A percentile compares a stretch with the other conserved stretches of the same genome.
These are phyloP conservation scores for Vulpes ferrilata DNA, from an alignment of 2,113 vertebrate species.

Conservation along the genomic window DNA sequence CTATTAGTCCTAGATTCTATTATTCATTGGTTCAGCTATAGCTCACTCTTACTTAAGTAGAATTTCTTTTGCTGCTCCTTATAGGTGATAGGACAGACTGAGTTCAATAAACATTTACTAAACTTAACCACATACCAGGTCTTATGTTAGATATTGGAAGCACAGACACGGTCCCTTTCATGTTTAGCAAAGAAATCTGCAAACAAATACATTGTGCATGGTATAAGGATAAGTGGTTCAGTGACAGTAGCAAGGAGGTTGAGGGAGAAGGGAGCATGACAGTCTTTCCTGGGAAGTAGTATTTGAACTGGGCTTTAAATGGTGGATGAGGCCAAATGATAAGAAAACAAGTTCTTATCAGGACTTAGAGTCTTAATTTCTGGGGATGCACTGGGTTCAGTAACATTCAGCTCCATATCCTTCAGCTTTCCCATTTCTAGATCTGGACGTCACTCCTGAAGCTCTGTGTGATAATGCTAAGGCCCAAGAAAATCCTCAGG, in stretches of 20 bases:
- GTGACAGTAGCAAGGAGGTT: neutral
- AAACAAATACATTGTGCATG: constrained; percentile 49
- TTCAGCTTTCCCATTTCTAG: constrained; percentile 57
- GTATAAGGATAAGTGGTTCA: neutral
- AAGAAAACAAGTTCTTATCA: neutral
- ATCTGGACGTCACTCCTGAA: neutral
- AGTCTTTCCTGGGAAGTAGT: constrained; percentile 51
- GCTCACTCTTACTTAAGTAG: constrained; percentile 57
- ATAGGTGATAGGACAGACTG: constrained; percentile 35
- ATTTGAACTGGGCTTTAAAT: constrained; percentile 27
- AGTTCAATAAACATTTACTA: constrained; percentile 49
- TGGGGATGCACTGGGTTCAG: neutral
- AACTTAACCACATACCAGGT: constrained; percentile 42
- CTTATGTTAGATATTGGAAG: constrained; percentile 26
- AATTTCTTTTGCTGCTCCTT: constrained; percentile 46
- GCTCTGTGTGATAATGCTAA: constrained; percentile 31
- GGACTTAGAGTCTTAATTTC: constrained; percentile 49
- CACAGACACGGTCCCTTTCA: neutral
- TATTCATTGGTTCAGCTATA: constrained; percentile 54
- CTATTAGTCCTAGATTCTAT: constrained; percentile 21
- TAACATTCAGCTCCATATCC: constrained; percentile 18
- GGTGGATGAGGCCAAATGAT: constrained; percentile 56
- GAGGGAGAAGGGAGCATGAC: neutral
- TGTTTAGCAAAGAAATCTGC: constrained; percentile 27
- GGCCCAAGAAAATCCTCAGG: constrained; percentile 36